A percentile compares a stretch with the other conserved stretches of the same genome.
These are phyloP conservation scores for Papilio xuthus DNA, from an alignment of 1,140 invertebrate genomes.

Conservation along the genomic window DNA sequence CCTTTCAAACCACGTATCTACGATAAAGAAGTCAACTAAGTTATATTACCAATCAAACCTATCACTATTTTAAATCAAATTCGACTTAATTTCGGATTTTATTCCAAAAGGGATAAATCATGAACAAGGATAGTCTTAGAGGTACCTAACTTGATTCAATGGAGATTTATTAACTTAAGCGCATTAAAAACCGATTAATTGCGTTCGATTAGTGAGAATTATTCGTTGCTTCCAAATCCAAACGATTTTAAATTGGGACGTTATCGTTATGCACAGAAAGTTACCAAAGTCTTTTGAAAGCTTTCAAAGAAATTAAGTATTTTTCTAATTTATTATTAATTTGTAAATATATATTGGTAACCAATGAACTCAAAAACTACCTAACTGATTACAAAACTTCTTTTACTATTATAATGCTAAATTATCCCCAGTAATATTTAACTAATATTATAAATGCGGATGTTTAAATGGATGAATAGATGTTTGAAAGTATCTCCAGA, in stretches of 20 bases:
- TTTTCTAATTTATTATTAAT: background rate
- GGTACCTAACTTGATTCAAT: constrained; percentile 7
- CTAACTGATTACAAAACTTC: no score
- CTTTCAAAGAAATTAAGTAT: background rate
- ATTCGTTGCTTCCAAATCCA: constrained; percentile 16
- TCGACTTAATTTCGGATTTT: background rate
- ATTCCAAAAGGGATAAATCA: constrained; percentile 6
- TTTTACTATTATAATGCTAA: no score
- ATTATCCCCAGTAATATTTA: no score
- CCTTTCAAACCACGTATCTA: background rate
- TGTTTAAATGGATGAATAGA: no score
- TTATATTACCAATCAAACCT: no score
- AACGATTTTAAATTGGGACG: constrained; percentile 7
- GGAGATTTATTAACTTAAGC: constrained; percentile 24
- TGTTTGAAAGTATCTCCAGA: no score
- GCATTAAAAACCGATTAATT: constrained; percentile 30
- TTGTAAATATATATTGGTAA: no score
- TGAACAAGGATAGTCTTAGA: background rate
- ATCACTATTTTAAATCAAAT: background rate
- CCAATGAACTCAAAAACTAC: background rate
- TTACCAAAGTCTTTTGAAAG: background rate
- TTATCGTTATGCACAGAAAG: background rate
- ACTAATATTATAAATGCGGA: no score
- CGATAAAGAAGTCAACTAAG: no score
- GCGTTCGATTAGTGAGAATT: constrained; percentile 28